Percentiles rank a stretch among this genome's conserved stretches.
These are phyloP conservation scores for Pangasius larnaudii DNA, from an alignment of 2,797 vertebrate species.

Conservation along the genomic window DNA sequence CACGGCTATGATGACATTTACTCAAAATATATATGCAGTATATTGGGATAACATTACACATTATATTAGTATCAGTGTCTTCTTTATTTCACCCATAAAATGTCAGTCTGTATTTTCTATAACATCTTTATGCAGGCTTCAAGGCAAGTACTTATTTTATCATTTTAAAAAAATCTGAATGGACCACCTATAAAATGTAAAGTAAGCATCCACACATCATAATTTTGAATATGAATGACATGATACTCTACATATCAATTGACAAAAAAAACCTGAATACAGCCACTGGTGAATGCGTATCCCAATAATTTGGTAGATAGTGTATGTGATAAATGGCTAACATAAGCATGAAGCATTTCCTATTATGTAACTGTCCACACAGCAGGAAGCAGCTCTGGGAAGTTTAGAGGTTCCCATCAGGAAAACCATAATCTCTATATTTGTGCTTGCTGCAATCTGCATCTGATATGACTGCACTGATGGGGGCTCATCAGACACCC, in stretches of 20 bases:
- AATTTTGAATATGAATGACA: background rate
- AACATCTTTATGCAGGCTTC: background rate
- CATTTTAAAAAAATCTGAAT: background rate
- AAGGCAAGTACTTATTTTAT: background rate
- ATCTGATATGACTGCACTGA: conserved; percentile 32
- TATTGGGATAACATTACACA: background rate
- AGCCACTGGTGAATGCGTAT: background rate
- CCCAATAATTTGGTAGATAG: background rate
- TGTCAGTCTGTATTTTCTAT: background rate
- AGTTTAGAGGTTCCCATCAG: conserved; percentile 5
- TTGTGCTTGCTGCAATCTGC: conserved; percentile 29
- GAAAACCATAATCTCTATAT: conserved; percentile 33
- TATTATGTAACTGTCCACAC: conserved; percentile 20
- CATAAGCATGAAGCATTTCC: conserved; percentile 19
- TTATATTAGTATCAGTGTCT: background rate
- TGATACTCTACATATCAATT: background rate
- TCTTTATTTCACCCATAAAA: background rate
- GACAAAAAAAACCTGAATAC: background rate
- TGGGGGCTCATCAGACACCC: conserved; percentile 35
- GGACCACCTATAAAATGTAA: background rate
- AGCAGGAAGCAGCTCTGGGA: conserved; percentile 28
- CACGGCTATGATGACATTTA: background rate
- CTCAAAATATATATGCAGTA: background rate
- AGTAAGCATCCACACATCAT: background rate
- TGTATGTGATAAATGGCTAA: conserved; percentile 15